Percentiles rank a stretch among this genome's conserved stretches.
phyloP scores from a whole-genome alignment of 2,888 invertebrate genomes.

The Lithophane leautieri region DNA sequence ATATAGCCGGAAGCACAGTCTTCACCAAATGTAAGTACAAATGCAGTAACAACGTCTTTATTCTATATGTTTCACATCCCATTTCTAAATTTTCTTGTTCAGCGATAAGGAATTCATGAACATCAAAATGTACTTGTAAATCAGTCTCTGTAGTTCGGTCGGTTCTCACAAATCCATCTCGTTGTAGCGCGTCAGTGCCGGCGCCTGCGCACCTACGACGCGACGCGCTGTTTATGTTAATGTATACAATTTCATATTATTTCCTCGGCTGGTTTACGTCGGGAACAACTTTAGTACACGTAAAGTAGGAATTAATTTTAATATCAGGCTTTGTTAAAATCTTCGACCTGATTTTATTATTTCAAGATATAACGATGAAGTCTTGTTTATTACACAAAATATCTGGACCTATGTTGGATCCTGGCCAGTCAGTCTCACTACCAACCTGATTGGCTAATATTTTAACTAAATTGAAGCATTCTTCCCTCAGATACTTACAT shows the following conservation, averaged over 20 bases:
- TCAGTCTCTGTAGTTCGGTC: slow-evolving; percentile 48
- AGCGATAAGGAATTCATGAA: background rate
- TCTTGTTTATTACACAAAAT: background rate
- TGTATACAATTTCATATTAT: slow-evolving; percentile 57
- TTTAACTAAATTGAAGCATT: background rate
- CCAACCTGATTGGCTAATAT: background rate
- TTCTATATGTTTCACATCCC: no score
- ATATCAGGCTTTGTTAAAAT: slow-evolving; percentile 26
- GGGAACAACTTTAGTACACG: slow-evolving; percentile 31
- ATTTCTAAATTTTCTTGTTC: background rate
- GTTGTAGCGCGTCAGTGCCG: slow-evolving; percentile 48
- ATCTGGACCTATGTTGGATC: background rate
- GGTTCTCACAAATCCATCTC: slow-evolving; percentile 67
- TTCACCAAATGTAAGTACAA: background rate
- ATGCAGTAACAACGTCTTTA: background rate
- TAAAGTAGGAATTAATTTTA: slow-evolving; percentile 34
- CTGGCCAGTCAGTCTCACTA: background rate
- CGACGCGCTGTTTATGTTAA: slow-evolving; percentile 61
- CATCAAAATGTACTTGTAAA: slow-evolving; percentile 29
- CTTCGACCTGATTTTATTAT: background rate
- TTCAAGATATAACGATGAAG: background rate
- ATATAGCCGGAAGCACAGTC: background rate
- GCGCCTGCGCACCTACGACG: slow-evolving; percentile 63
- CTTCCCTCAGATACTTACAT: no score
- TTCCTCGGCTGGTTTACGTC: slow-evolving; percentile 49